Evolutionary conservation across 2,797 vertebrate species (phyloP).

Genomic region (Sarcophilus harrisii): DNA sequence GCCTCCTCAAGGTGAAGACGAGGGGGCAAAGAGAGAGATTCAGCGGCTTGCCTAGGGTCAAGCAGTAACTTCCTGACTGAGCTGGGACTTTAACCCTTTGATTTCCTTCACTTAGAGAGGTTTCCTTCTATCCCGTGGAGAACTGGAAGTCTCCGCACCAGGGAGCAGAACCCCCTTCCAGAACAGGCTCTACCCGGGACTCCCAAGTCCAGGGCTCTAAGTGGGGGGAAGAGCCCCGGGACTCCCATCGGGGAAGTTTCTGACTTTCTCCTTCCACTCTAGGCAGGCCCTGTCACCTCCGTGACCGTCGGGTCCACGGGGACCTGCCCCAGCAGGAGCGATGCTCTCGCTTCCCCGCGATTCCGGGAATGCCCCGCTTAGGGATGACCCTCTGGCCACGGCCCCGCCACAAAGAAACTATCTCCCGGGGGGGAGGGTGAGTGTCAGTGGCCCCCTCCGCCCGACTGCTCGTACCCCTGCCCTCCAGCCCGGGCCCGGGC

Average conservation of each 20-base stretch:
- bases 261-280: not conserved
- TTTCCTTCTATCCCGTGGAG: conserved; percentile 54
- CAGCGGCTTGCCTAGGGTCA: conserved; percentile 1
- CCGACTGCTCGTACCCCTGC: not conserved
- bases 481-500: no score
- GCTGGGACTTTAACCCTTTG: not conserved
- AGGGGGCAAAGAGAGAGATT: not conserved
- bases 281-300: not conserved
- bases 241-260: not conserved
- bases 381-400: conserved; percentile 65
- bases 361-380: conserved; percentile 30
- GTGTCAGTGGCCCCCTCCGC: not conserved
- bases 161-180: not conserved
- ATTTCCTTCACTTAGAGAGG: conserved; percentile 28
- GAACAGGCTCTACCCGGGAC: not conserved
- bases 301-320: not conserved
- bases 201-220: not conserved
- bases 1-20: not conserved
- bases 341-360: not conserved
- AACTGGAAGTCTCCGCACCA: not conserved
- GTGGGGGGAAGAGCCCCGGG: not conserved
- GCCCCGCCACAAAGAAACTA: not conserved
- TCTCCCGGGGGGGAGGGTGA: conserved; percentile 50
- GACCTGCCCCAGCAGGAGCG: not conserved
- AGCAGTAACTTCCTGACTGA: not conserved